These are phyloP conservation scores for Opisthocomus hoazin DNA, from an alignment of 2,113 vertebrate genomes.

Conservation along the genomic window DNA sequence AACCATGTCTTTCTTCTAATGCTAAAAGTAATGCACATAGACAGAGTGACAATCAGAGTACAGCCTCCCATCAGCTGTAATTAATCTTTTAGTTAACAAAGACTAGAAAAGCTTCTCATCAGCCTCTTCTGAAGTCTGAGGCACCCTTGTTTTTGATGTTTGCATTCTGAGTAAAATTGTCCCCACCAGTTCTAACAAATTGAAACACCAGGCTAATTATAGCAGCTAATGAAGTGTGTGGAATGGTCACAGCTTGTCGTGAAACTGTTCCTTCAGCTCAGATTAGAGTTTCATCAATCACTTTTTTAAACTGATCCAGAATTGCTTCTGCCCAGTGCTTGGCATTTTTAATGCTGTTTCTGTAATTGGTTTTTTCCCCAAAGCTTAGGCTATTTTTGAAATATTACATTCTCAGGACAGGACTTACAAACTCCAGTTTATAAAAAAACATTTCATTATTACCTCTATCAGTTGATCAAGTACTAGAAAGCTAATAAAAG, in stretches of 20 bases:
- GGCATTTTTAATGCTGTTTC: slow-evolving; percentile 85
- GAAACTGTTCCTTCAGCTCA: slow-evolving; percentile 89
- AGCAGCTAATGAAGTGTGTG: slow-evolving; percentile 95
- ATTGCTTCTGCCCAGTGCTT: slow-evolving; percentile 78
- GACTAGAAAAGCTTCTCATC: slow-evolving; percentile 85
- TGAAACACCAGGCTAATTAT: slow-evolving; percentile 96
- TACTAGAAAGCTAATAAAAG: slow-evolving; percentile 75
- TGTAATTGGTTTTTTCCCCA: slow-evolving; percentile 85
- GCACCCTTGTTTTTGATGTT: slow-evolving; percentile 86
- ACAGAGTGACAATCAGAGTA: slow-evolving; percentile 82
- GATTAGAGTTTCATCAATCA: slow-evolving; percentile 97
- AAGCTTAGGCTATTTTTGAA: slow-evolving; percentile 78
- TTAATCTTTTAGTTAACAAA: slow-evolving; percentile 94
- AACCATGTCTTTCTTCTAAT: slow-evolving; percentile 71
- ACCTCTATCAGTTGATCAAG: slow-evolving; percentile 73
- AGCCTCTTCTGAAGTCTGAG: slow-evolving; percentile 86
- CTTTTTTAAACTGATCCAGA: slow-evolving; percentile 87
- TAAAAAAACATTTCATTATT: slow-evolving; percentile 72
- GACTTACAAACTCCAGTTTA: slow-evolving; percentile 71
- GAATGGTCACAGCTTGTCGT: slow-evolving; percentile 90
- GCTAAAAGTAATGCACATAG: slow-evolving; percentile 78
- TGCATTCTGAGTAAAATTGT: slow-evolving; percentile 86
- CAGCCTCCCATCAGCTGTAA: slow-evolving; percentile 84
- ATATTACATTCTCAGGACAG: slow-evolving; percentile 73
- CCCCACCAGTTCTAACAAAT: slow-evolving; percentile 93